Conservation (phyloP, 1,140 invertebrate genomes). For the Aphelinus atriplicis region DNA sequence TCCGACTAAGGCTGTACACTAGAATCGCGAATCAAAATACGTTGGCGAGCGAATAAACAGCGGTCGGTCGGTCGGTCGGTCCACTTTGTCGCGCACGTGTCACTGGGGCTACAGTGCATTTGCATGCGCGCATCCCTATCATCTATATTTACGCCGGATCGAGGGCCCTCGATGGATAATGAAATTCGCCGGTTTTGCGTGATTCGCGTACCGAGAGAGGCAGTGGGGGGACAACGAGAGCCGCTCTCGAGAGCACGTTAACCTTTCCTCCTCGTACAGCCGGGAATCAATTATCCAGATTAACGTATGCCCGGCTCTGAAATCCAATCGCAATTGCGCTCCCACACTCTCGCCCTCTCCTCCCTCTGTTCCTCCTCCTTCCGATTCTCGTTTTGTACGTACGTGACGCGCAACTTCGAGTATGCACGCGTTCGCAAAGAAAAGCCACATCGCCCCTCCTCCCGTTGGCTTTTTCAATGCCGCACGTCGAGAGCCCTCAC, state of each 20-base stretch:
- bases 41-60: conserved; percentile 10
- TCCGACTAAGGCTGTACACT: neutral
- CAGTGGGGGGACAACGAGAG: neutral
- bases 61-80: no score
- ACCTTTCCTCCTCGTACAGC: neutral
- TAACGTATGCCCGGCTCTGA: conserved; percentile 12
- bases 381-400: conserved; percentile 2
- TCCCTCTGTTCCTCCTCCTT: neutral
- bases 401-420: no score
- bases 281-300: conserved; percentile 41
- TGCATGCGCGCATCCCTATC: neutral
- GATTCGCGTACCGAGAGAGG: neutral
- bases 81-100: neutral
- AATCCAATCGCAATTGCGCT: conserved; percentile 9
- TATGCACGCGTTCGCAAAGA: no score
- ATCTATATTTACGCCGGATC: neutral
- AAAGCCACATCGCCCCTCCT: no score
- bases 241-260: neutral
- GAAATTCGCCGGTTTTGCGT: conserved; percentile 17
- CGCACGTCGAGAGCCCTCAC: no score
- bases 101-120: neutral
- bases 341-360: neutral
- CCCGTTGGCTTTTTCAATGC: no score
- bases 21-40: conserved; percentile 10
- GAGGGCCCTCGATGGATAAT: conserved; percentile 28